Percentiles rank a stretch among this genome's conserved stretches.
Evolutionary conservation across 2,113 vertebrate genomes (phyloP).

Genomic region (Clarias gariepinus): DNA sequence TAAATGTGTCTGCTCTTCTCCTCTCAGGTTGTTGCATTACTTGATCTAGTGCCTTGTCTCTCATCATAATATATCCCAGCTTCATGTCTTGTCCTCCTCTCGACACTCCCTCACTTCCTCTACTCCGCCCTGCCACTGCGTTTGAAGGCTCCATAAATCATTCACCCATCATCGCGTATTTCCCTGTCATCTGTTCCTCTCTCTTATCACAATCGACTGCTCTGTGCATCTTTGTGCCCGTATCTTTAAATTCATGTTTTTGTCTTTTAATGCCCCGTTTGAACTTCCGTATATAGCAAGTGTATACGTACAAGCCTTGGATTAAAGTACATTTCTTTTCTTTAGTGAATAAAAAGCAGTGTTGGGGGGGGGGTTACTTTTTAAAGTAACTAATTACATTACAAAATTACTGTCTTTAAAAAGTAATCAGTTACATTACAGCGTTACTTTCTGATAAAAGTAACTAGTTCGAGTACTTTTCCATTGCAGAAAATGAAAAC

Average conservation of each 20-base stretch:
- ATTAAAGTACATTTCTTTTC: too few relatives aligned
- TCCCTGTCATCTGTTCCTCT: background rate
- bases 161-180: slow-evolving; percentile 2
- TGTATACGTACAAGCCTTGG: background rate
- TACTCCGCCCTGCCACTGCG: background rate
- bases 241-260: background rate
- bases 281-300: background rate
- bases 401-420: too few relatives aligned
- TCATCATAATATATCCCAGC: background rate
- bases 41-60: slow-evolving; percentile 17
- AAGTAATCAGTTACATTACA: too few relatives aligned
- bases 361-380: too few relatives aligned
- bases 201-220: background rate
- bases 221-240: background rate
- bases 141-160: slow-evolving; percentile 6
- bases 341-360: too few relatives aligned
- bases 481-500: too few relatives aligned
- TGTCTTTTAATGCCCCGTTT: background rate
- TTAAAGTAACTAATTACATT: too few relatives aligned
- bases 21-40: background rate
- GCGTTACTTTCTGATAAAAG: too few relatives aligned
- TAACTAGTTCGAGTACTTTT: too few relatives aligned
- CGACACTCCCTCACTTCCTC: slow-evolving; percentile 12
- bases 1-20: background rate
- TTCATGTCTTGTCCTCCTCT: slow-evolving; percentile 16